Percentiles rank a stretch among this genome's conserved stretches.
Conservation (phyloP, 1,140 invertebrate genomes). For the Ephestia elutella region DNA sequence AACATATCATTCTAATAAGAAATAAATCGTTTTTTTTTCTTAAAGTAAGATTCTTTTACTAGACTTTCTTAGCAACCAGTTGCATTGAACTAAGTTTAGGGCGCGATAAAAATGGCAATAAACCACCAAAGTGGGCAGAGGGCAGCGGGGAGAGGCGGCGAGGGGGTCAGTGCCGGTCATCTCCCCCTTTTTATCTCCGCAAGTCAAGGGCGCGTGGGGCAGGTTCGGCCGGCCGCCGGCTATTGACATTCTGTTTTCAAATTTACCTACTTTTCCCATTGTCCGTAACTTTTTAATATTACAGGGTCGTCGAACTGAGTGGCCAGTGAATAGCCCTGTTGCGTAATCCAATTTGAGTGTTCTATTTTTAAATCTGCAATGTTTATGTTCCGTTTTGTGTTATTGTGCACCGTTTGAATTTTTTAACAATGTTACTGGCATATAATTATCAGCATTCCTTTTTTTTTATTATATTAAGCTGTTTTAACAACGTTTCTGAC, state of each 20-base stretch:
- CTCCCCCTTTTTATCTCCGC: constrained; percentile 62
- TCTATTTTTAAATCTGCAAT: constrained; percentile 17
- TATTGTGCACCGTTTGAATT: neutral
- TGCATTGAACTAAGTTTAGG: constrained; percentile 30
- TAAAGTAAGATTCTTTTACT: neutral
- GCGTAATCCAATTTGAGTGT: constrained; percentile 27
- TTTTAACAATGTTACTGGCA: neutral
- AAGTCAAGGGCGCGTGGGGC: constrained; percentile 71
- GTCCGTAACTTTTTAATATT: constrained; percentile 67
- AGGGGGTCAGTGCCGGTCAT: constrained; percentile 42
- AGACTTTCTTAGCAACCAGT: constrained; percentile 22
- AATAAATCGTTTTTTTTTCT: too few relatives aligned
- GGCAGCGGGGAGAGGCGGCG: constrained; percentile 17
- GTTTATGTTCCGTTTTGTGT: constrained; percentile 10
- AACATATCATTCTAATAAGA: too few relatives aligned
- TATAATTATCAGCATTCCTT: too few relatives aligned
- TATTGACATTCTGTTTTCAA: constrained; percentile 72
- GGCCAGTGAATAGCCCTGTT: constrained; percentile 39
- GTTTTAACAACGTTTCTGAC: neutral
- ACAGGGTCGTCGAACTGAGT: constrained; percentile 52
- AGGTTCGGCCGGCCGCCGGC: constrained; percentile 67
- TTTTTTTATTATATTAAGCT: too few relatives aligned
- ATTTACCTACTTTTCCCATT: constrained; percentile 68
- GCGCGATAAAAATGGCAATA: constrained; percentile 39
- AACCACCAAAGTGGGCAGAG: constrained; percentile 36